Percentiles rank a stretch among this genome's conserved stretches.
Conservation (phyloP, 2,888 invertebrate species). For the Drosophila stalkeri region DNA sequence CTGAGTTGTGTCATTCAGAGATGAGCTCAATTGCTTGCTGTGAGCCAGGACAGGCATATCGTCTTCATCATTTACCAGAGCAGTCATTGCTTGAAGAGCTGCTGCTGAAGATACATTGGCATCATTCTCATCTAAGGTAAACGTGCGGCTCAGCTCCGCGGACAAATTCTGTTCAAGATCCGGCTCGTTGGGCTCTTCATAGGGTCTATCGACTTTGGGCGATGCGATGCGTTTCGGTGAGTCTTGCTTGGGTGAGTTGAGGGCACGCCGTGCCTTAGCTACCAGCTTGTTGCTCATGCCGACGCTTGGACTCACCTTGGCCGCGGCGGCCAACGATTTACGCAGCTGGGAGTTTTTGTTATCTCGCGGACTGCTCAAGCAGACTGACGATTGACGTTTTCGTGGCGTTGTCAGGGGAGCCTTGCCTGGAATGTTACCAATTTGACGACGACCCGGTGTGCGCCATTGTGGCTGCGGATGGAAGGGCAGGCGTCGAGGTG, state of each 20-base stretch:
- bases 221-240: conserved; percentile 38
- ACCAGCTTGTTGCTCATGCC: conserved; percentile 57
- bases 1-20: neutral
- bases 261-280: conserved; percentile 67
- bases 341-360: conserved; percentile 60
- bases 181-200: conserved; percentile 13
- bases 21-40: neutral
- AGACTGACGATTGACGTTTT: conserved; percentile 21
- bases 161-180: conserved; percentile 15
- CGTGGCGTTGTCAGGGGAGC: conserved; percentile 44
- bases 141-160: conserved; percentile 71
- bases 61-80: conserved; percentile 8
- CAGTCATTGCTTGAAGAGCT: conserved; percentile 9
- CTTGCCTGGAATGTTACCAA: neutral
- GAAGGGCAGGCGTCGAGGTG: conserved; percentile 60
- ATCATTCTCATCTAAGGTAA: conserved; percentile 56
- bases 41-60: neutral
- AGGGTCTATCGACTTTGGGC: conserved; percentile 21
- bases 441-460: conserved; percentile 28
- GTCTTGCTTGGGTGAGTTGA: conserved; percentile 49
- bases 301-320: conserved; percentile 45
- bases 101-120: conserved; percentile 1
- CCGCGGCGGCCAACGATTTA: conserved; percentile 53
- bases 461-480: conserved; percentile 35
- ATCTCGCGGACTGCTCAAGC: conserved; percentile 54